Evolutionary conservation across 2,888 invertebrate genomes (phyloP).

Genomic region (Tinea pellionella): DNA sequence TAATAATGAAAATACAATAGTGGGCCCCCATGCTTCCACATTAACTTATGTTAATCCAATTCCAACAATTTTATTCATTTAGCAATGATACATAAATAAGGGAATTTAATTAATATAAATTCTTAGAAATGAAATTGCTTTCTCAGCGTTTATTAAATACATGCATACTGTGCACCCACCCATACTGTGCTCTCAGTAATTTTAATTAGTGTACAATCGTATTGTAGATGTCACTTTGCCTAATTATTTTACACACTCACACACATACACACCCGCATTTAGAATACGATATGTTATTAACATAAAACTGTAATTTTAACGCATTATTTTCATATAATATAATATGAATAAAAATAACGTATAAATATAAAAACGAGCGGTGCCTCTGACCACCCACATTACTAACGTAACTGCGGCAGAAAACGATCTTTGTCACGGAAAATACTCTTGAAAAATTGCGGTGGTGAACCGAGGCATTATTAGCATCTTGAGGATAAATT

Average conservation of each 20-base stretch:
- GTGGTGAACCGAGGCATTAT: conserved; percentile 53
- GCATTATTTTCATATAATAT: too few relatives aligned
- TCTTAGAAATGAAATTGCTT: neutral
- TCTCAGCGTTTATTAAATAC: too few relatives aligned
- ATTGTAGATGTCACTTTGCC: neutral
- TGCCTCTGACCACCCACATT: conserved; percentile 14
- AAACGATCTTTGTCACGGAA: conserved; percentile 40
- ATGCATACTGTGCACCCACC: neutral
- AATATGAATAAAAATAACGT: neutral
- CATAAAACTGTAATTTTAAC: too few relatives aligned
- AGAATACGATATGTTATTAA: neutral
- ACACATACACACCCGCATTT: neutral
- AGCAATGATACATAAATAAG: neutral
- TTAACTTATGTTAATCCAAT: too few relatives aligned
- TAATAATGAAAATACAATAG: neutral
- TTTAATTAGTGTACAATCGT: neutral
- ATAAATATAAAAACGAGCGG: neutral
- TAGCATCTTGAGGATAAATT: conserved; percentile 56
- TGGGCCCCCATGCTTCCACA: neutral
- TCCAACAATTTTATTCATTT: neutral
- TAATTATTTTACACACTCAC: neutral
- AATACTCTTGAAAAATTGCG: conserved; percentile 19
- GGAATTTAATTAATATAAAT: neutral
- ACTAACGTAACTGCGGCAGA: conserved; percentile 26
- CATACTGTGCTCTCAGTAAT: neutral